These are phyloP conservation scores for Chiroxiphia lanceolata DNA, from an alignment of 2,797 vertebrate genomes.

Conservation along the genomic window DNA sequence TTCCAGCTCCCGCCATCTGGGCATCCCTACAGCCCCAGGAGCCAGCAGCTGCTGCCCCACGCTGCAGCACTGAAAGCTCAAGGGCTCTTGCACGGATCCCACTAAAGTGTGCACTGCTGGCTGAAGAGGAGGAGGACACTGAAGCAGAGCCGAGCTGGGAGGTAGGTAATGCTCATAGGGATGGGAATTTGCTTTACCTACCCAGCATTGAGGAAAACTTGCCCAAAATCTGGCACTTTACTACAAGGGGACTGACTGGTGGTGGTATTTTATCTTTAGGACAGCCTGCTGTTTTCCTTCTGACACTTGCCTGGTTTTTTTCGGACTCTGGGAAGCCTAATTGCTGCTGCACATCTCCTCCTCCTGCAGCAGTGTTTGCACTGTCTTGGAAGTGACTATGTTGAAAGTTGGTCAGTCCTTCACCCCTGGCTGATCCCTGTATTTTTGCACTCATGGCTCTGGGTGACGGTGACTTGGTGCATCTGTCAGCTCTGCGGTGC, in stretches of 20 bases:
- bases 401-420: not conserved
- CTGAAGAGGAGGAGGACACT: not conserved
- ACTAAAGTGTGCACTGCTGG: fast-evolving
- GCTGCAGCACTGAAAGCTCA: fast-evolving
- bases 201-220: not conserved
- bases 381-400: not conserved
- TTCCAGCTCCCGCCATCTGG: not conserved
- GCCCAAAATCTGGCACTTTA: not conserved
- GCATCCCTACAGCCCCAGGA: not conserved
- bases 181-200: not conserved
- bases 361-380: not conserved
- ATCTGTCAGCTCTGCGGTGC: fast-evolving
- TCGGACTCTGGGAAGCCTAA: not conserved
- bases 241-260: fast-evolving
- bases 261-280: not conserved
- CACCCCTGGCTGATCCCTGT: fast-evolving
- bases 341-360: not conserved
- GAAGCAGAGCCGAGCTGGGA: not conserved
- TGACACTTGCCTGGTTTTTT: not conserved
- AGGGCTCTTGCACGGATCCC: not conserved
- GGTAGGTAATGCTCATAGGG: not conserved
- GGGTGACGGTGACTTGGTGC: not conserved
- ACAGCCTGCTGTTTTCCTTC: not conserved
- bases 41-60: not conserved
- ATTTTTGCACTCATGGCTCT: not conserved